A percentile compares a stretch with the other conserved stretches of the same genome.
phyloP scores from a whole-genome alignment of 2,797 vertebrate species.

The Acanthurus leucopareius region DNA sequence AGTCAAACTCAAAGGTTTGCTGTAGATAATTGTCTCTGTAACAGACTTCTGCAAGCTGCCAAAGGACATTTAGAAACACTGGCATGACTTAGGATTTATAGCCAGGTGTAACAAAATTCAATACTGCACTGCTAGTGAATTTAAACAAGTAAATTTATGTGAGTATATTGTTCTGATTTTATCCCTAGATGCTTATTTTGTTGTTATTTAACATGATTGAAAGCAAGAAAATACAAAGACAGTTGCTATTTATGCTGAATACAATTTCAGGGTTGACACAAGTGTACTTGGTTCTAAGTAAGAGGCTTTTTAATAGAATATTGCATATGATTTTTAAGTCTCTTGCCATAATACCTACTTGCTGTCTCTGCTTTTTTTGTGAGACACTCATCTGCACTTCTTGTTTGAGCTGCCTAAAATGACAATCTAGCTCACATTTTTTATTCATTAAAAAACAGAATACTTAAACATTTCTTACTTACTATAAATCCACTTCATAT shows the following conservation, averaged over 20 bases:
- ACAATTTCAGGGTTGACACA: neutral
- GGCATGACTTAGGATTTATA: conserved; percentile 2
- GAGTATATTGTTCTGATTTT: neutral
- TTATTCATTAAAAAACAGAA: no score
- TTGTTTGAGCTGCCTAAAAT: neutral
- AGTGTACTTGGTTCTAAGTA: neutral
- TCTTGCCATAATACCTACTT: neutral
- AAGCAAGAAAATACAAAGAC: neutral
- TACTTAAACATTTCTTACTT: no score
- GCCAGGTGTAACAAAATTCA: conserved; percentile 12
- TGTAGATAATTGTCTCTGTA: no score
- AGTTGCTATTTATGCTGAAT: neutral
- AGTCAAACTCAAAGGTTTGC: neutral
- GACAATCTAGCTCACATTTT: neutral
- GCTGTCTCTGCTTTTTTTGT: no score
- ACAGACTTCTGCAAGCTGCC: neutral
- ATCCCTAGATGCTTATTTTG: neutral
- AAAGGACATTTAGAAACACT: neutral
- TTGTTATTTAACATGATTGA: neutral
- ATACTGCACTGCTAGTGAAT: neutral
- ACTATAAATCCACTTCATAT: no score
- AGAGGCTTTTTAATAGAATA: neutral
- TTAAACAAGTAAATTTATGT: neutral
- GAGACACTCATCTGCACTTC: neutral
- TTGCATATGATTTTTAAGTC: neutral